phyloP scores from a whole-genome alignment of 92 coral and sea anemone genomes.

The Montipora capitata region DNA sequence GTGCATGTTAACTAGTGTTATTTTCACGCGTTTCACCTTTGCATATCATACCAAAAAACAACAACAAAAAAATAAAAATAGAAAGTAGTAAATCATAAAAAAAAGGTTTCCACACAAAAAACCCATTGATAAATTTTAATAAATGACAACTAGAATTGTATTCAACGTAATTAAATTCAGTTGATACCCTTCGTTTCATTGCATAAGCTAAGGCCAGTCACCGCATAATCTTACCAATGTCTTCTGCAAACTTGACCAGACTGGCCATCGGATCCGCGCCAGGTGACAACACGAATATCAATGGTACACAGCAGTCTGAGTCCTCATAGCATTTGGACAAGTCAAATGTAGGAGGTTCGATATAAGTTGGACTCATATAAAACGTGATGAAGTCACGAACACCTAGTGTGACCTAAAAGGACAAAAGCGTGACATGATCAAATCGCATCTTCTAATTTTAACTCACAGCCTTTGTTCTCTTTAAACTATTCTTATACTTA shows the following conservation, averaged over 20 bases:
- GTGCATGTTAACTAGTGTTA: too few species aligned
- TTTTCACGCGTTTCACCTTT: too few species aligned
- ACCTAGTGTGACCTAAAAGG: slow-evolving; percentile 89
- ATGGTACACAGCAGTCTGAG: slow-evolving; percentile 96
- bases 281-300: slow-evolving; percentile 95
- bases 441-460: too few species aligned
- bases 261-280: slow-evolving; percentile 99
- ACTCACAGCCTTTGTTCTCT: too few species aligned
- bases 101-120: too few species aligned
- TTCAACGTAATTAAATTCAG: too few species aligned
- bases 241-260: slow-evolving; percentile 95
- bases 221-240: slow-evolving; percentile 65
- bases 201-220: background rate
- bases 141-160: too few species aligned
- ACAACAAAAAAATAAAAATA: too few species aligned
- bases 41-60: too few species aligned
- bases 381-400: slow-evolving; percentile 96
- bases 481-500: too few species aligned
- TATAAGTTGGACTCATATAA: slow-evolving; percentile 88
- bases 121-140: too few species aligned
- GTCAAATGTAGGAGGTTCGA: slow-evolving; percentile 97
- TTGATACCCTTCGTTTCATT: background rate
- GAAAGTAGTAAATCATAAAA: too few species aligned
- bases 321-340: slow-evolving; percentile 94
- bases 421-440: background rate